Evolutionary conservation across 2,113 vertebrate species (phyloP), one percentile per base, ranked within the genome.

Genomic region (Felis chaus): DNA sequence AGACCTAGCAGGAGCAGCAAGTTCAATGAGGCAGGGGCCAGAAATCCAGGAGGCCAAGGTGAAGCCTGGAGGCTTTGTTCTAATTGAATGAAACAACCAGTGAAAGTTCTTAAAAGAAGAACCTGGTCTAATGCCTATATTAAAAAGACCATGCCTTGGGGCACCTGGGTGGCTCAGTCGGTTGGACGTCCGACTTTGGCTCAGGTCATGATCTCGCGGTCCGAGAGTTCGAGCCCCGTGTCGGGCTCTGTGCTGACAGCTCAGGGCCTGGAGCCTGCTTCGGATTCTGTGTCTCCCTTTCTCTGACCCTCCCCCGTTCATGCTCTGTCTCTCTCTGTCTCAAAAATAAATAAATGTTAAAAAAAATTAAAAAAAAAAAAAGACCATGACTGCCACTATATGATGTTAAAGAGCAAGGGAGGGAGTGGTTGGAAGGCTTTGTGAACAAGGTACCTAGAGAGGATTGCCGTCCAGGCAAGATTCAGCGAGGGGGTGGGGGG

Each of bases 391-490:
- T 19, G 48, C 68, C 65, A 36, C 53, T 45, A 3, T 8, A 8
- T 19, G 8, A 33, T 39, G 15, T 63, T 33, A 66, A 66, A 85
- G 18, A 29, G 25, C 39, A 7, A 33, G n/a, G 29, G 29, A 57
- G 8, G 33, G 48, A 53, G 45, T 39, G 16, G 13, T 18, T 15
- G 15, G 73, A 11, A 65, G 13, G 8, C 27, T 2, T 21, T 50
- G 29, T 33, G 45, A 61, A n/a, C 23, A 39, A 74, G 55, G 41
- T 74, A 50, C 71, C 5, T 1, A 25, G 55, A 74, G 36, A 68
- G 50, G 1, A n/a, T 0, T 4, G 3, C 13, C 0, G 4, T 71
- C 36, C 48, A 78, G 57, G 27, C 21, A 86, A 48, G 33, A 33
- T 31, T n/a, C 57, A 50, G 73, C 25, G 21, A 27, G 23, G 18